Conservation (phyloP, 2,888 invertebrate genomes). For the Andrena chrysosceles region DNA sequence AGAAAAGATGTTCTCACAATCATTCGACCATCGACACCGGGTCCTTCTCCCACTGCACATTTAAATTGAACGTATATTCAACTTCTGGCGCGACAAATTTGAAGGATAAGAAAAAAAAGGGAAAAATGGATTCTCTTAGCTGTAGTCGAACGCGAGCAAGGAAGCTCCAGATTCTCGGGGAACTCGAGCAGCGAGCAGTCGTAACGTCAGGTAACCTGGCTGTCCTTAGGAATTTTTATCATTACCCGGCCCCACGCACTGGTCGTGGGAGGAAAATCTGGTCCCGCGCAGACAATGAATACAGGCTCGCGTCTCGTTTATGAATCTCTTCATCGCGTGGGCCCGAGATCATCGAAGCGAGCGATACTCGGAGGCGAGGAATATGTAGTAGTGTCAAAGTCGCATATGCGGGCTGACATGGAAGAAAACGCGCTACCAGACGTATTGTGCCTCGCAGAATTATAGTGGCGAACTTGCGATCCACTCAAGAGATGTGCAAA, state of each 20-base stretch:
- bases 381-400: not conserved
- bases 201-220: conserved; percentile 50
- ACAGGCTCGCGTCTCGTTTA: conserved; percentile 65
- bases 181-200: conserved; percentile 49
- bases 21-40: conserved; percentile 41
- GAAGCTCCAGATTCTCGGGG: conserved; percentile 50
- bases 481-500: too few species aligned
- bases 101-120: not conserved
- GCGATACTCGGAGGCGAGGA: conserved; percentile 21
- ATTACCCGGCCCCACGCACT: conserved; percentile 65
- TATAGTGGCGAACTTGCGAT: too few species aligned
- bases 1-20: conserved; percentile 16
- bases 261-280: conserved; percentile 71
- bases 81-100: not conserved
- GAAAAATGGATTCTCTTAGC: conserved; percentile 41
- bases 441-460: not conserved
- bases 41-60: not conserved
- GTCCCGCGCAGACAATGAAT: conserved; percentile 63
- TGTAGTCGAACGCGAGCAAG: conserved; percentile 34
- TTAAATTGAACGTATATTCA: not conserved
- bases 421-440: conserved; percentile 61
- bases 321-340: conserved; percentile 72
- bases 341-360: conserved; percentile 29
- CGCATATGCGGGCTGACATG: conserved; percentile 59
- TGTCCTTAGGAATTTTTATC: conserved; percentile 61